Evolutionary conservation across 1,140 invertebrate species (phyloP).

Genomic region (Aphidius ervi): DNA sequence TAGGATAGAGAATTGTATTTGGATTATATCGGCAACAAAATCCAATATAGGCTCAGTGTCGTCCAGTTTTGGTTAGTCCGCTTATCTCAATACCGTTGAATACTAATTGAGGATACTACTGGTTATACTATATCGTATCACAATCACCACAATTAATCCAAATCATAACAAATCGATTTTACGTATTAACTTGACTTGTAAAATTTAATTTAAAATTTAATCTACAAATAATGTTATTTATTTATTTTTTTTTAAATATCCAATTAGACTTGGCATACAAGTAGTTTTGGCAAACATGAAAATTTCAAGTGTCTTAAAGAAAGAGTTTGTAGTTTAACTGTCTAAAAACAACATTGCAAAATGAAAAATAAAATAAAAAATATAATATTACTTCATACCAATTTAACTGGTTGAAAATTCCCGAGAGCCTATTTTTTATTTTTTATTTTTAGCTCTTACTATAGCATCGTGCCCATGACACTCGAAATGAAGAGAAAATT

Average conservation of each 20-base stretch:
- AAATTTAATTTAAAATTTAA: too few relatives aligned
- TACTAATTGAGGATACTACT: constrained; percentile 36
- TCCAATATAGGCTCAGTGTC: too few relatives aligned
- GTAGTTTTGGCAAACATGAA: too few relatives aligned
- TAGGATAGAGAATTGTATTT: too few relatives aligned
- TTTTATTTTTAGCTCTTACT: constrained; percentile 5
- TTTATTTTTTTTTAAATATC: constrained; percentile 5
- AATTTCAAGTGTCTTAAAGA: too few relatives aligned
- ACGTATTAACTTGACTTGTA: constrained; percentile 8
- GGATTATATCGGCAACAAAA: too few relatives aligned
- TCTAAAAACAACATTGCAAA: too few relatives aligned
- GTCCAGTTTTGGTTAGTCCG: constrained; percentile 32
- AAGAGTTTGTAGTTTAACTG: too few relatives aligned
- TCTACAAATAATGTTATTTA: background rate
- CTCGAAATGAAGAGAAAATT: constrained; percentile 41
- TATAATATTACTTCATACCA: too few relatives aligned
- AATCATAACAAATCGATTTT: constrained; percentile 27
- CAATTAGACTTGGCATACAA: background rate
- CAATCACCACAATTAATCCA: constrained; percentile 39
- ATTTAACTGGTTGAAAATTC: background rate
- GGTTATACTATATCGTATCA: constrained; percentile 32
- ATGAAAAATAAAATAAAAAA: too few relatives aligned
- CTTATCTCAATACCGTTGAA: constrained; percentile 37
- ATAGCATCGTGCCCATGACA: constrained; percentile 3
- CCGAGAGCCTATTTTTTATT: background rate